A percentile compares a stretch with the other conserved stretches of the same genome.
phyloP scores from a whole-genome alignment of 2,888 invertebrate species.

The Scelioninae gen. 1 region DNA sequence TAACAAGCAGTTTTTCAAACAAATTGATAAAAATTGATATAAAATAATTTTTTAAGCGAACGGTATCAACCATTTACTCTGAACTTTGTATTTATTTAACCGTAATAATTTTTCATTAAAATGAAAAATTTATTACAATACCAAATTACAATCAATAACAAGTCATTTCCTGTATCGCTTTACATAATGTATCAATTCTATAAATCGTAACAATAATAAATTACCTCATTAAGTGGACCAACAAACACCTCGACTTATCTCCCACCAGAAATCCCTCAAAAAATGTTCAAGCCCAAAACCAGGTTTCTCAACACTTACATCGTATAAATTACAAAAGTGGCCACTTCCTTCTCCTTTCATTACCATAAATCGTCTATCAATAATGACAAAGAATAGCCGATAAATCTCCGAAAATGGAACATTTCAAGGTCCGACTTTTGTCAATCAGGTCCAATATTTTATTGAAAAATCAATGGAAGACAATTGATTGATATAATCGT shows the following conservation, averaged over 20 bases:
- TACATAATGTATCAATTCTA: no score
- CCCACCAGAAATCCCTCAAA: neutral
- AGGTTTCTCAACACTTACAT: slow-evolving; percentile 26
- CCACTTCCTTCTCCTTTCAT: slow-evolving; percentile 47
- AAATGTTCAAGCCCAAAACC: neutral
- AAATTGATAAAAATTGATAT: no score
- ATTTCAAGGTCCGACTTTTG: slow-evolving; percentile 35
- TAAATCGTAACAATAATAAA: no score
- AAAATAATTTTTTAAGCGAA: no score
- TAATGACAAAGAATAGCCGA: slow-evolving; percentile 32
- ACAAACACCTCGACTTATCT: slow-evolving; percentile 7
- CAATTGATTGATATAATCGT: slow-evolving; percentile 7
- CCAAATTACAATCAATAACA: no score
- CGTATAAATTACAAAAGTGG: slow-evolving; percentile 23
- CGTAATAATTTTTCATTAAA: no score
- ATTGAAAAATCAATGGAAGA: slow-evolving; percentile 3
- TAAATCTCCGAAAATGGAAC: slow-evolving; percentile 38
- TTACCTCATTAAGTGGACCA: neutral
- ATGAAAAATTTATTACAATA: no score
- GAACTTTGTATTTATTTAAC: no score
- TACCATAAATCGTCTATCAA: slow-evolving; percentile 52
- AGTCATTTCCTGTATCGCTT: no score
- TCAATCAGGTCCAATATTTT: slow-evolving; percentile 15
- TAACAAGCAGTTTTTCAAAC: no score
- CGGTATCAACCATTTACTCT: no score